Base-by-base conservation (phyloP, 2,888 invertebrate species). In the Volucella bombylans region DNA sequence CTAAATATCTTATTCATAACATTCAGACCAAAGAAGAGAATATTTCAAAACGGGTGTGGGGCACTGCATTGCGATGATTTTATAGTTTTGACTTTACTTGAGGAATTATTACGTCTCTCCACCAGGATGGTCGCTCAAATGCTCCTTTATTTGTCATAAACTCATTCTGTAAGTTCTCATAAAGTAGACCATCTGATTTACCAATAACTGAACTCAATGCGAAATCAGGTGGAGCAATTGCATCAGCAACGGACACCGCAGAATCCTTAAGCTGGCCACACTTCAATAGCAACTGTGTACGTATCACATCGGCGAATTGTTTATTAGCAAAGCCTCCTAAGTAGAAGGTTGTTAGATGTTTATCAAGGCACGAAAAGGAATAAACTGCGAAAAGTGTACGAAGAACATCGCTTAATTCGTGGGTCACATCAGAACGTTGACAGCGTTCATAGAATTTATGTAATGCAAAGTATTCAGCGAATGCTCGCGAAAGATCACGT, bases 161-260 rank as follows among this genome's bases (percentile, higher is more conserved):
- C 82, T 94, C 94, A 82, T 94, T 94, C 90, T 96, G 95, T 14
- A 96, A 92, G 89, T 96, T 94, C 90, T 96, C 95, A 90, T 88
- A 96, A 64, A 91, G 87, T 38, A 90, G 82, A 86, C 98, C 98
- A 92, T 98, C 96, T 39, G 97, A 95, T 89, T 93, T 94, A 67
- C 96, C 98, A 15, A 98, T 93, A 45, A 96, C 95, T 38, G 98
- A 98, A 91, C 97, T 96, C 12, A 98, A 92, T 45, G 97, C 94
- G 90, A 96, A 97, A 92, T 98, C 98, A 0, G 98, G 96, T 1
- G 97, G 97, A 3, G 98, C 96, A 38, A 98, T 93, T 39, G 96
- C 96, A 90, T 98, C 98, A 2, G 95, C 96, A 2, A 98, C 93
- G 1, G 94, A 92, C 0, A 98, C 94, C 0, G 96, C 93, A 49